A percentile compares a stretch with the other conserved stretches of the same genome.
These are phyloP conservation scores for Epinotia brunnichana DNA, from an alignment of 2,888 invertebrate species.

Conservation along the genomic window DNA sequence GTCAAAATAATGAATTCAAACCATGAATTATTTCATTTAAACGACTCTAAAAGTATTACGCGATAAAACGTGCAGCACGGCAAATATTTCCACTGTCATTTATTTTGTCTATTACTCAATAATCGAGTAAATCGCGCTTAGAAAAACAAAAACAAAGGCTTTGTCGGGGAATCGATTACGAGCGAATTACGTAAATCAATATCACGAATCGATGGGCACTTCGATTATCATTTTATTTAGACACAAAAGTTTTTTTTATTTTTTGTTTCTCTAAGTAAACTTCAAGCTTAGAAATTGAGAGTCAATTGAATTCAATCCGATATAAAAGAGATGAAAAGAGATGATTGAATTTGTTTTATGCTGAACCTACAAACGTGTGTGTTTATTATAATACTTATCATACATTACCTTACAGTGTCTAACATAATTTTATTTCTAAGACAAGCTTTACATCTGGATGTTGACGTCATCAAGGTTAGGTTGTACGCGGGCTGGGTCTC, in stretches of 20 bases:
- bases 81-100: slow-evolving; percentile 46
- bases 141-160: slow-evolving; percentile 59
- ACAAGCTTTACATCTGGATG: too few relatives aligned
- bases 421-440: too few relatives aligned
- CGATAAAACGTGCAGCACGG: slow-evolving; percentile 26
- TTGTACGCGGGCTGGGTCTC: too few relatives aligned
- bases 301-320: not conserved
- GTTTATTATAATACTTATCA: too few relatives aligned
- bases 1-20: not conserved
- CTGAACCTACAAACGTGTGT: too few relatives aligned
- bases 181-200: slow-evolving; percentile 65
- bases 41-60: slow-evolving; percentile 21
- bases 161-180: slow-evolving; percentile 61
- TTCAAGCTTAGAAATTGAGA: not conserved
- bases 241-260: slow-evolving; percentile 39
- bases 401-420: too few relatives aligned
- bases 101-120: slow-evolving; percentile 55
- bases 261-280: slow-evolving; percentile 18
- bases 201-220: slow-evolving; percentile 54
- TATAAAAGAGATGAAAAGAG: not conserved
- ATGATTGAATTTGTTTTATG: too few relatives aligned
- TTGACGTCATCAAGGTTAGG: too few relatives aligned
- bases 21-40: slow-evolving; percentile 17
- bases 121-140: slow-evolving; percentile 56
- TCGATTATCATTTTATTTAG: slow-evolving; percentile 39